phyloP scores from a whole-genome alignment of 2,113 vertebrate species.

The Dryoscopus gambensis region DNA sequence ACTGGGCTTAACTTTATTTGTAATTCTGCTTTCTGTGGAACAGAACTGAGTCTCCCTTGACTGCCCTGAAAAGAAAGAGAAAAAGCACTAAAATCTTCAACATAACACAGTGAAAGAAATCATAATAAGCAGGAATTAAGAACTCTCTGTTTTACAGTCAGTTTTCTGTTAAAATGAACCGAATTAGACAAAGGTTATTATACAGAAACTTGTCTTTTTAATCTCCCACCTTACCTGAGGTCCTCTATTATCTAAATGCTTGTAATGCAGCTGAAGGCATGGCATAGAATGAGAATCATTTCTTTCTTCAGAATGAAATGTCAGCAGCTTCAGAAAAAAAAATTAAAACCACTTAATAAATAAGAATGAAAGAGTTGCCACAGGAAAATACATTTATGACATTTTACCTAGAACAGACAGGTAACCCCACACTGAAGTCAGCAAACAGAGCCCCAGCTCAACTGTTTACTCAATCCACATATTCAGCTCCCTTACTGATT shows the following conservation, averaged over 20 bases:
- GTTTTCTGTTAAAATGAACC: not conserved
- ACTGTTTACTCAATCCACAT: not conserved
- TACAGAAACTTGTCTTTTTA: not conserved
- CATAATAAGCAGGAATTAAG: not conserved
- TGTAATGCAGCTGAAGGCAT: constrained; percentile 94
- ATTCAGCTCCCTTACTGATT: not conserved
- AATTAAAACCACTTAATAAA: not conserved
- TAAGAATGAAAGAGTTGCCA: not conserved
- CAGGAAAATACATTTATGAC: not conserved
- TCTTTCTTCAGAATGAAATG: constrained; percentile 76
- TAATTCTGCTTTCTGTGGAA: constrained; percentile 91
- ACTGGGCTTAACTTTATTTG: constrained; percentile 85
- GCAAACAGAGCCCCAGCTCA: not conserved
- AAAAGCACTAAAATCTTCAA: not conserved
- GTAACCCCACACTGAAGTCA: not conserved
- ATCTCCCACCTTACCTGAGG: constrained; percentile 82
- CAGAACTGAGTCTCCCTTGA: constrained; percentile 88
- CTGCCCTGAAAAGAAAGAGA: constrained; percentile 75
- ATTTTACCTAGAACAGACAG: not conserved
- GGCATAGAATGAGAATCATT: constrained; percentile 61
- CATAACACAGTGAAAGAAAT: not conserved
- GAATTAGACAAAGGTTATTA: not conserved
- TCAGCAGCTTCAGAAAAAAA: constrained; percentile 82
- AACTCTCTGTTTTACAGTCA: not conserved
- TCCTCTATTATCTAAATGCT: constrained; percentile 88